Evolutionary conservation across 2,888 invertebrate genomes (phyloP), one percentile per base, ranked within the genome.

Genomic region (Aspidiotus destructor): DNA sequence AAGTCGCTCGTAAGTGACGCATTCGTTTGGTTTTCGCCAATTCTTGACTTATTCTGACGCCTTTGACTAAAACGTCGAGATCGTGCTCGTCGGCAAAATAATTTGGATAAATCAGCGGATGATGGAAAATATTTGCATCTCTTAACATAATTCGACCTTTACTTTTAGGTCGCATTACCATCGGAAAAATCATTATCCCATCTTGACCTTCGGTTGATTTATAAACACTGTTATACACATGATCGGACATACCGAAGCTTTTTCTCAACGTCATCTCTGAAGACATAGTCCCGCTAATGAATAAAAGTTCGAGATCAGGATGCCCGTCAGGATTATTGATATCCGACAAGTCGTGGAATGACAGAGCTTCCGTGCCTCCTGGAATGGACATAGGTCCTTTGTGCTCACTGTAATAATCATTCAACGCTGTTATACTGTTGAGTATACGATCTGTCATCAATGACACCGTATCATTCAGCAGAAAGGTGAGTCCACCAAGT

Each of bases 31-130:
- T 84, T 70, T 79, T 77, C 8, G 83, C 79, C 67, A 87, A 80
- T 71, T 83, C 79, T 42, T 85, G 77, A 0, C 82, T 79, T 8
- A 83, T 77, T 9, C 83, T 79, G 6, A 87, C 81, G 0, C 85
- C 83, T 7, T 81, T 79, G 0, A 86, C 79, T 8, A 86, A 76
- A 0, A 84, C 85, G 16, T 82, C 80, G 1, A 84, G 76, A 73
- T 91, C 90, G 44, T 48, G 44, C 72, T 85, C 80, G 9, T 77
- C 73, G 11, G 82, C 79, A 68, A 86, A 80, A 75, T 89, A 89
- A 74, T 88, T 87, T 2, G 87, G 82, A 72, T 84, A 81, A 70
- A 89, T 81, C 55, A 81, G 76, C 0, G 89, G 89, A 73, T 84
- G 81, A 28, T 83, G 82, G 17, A 81, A 80, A 0, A 87, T 87